These are phyloP conservation scores for Thysanoteuthis rhombus DNA, from an alignment of 2,888 invertebrate species.

Conservation along the genomic window DNA sequence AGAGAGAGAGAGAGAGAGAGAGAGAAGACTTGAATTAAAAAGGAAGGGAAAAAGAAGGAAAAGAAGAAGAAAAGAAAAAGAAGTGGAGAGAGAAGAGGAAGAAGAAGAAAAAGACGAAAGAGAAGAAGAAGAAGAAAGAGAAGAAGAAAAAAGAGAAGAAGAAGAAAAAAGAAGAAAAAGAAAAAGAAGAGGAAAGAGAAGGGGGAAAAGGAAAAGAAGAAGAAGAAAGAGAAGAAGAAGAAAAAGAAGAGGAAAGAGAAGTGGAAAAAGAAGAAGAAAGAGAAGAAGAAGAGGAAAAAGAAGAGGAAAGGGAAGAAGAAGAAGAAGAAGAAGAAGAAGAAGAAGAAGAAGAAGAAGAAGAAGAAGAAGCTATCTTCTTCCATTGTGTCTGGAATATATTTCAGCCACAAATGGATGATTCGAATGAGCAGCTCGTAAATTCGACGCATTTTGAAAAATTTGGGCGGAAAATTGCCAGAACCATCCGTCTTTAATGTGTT, in stretches of 20 bases:
- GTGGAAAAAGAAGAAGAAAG: too few species aligned
- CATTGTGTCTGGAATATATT: not conserved
- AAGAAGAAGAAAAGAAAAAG: not conserved
- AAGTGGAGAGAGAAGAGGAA: not conserved
- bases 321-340: not conserved
- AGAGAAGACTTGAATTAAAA: too few species aligned
- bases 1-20: too few species aligned
- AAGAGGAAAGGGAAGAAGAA: not conserved
- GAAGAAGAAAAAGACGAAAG: not conserved
- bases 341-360: not conserved
- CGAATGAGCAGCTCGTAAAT: not conserved
- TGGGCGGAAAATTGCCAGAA: not conserved
- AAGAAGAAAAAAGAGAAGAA: not conserved
- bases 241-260: not conserved
- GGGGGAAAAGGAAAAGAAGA: not conserved
- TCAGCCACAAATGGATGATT: not conserved
- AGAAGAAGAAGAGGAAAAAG: not conserved
- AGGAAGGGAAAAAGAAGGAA: too few species aligned
- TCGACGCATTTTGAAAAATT: not conserved
- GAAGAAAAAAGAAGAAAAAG: too few species aligned
- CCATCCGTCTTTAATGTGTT: slow-evolving; percentile 12
- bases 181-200: not conserved
- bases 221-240: not conserved
- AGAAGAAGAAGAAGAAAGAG: not conserved
- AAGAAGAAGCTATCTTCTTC: not conserved